These are phyloP conservation scores for Gobio occitaniae DNA, from an alignment of 2,797 vertebrate species.

Conservation along the genomic window DNA sequence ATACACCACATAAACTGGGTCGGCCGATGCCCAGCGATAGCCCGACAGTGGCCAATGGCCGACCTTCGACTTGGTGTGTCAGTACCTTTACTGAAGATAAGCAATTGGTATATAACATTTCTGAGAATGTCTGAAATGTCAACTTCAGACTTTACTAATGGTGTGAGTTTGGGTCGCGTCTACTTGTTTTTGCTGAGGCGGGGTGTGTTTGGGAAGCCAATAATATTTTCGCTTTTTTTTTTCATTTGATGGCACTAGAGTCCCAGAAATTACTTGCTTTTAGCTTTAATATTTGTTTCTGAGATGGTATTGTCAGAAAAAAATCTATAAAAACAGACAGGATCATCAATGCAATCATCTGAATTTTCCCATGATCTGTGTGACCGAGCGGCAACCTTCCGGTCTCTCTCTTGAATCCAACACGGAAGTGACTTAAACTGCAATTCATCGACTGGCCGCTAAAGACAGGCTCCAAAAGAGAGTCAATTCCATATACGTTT, in stretches of 20 bases:
- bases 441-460: too few relatives aligned
- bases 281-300: background rate
- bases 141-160: background rate
- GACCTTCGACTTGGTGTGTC: background rate
- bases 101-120: background rate
- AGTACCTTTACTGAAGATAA: background rate
- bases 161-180: background rate
- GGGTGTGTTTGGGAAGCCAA: background rate
- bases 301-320: background rate
- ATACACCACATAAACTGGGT: too few relatives aligned
- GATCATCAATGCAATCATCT: background rate
- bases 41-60: too few relatives aligned
- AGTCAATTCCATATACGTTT: too few relatives aligned
- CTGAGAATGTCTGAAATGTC: background rate
- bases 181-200: background rate
- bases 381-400: background rate
- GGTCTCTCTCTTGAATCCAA: too few relatives aligned
- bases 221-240: too few relatives aligned
- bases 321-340: background rate
- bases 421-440: too few relatives aligned
- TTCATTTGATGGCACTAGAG: too few relatives aligned
- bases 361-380: background rate
- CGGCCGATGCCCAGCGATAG: too few relatives aligned
- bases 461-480: too few relatives aligned
- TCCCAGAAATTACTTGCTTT: background rate